Conservation (phyloP, 1,140 invertebrate species). For the Physella acuta region DNA sequence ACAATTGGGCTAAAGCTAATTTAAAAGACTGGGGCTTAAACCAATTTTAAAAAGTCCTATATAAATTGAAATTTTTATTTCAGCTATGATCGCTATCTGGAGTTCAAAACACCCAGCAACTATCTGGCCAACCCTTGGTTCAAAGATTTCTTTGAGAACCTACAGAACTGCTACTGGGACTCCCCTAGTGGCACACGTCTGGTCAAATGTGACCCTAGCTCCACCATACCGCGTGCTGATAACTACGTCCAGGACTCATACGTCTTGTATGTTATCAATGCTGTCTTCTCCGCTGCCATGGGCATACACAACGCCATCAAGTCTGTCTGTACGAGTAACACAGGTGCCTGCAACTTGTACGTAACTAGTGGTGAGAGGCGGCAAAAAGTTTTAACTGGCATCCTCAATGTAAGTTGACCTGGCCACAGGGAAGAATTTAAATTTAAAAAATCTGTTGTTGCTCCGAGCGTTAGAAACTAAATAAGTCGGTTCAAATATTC, state of each 20-base stretch:
- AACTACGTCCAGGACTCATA: conserved; percentile 55
- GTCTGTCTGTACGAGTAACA: conserved; percentile 32
- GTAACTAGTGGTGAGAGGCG: conserved; percentile 41
- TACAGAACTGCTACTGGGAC: conserved; percentile 17
- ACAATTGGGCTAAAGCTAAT: too few species aligned
- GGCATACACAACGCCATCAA: conserved; percentile 45
- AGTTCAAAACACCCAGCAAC: conserved; percentile 50
- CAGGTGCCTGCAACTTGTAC: conserved; percentile 41
- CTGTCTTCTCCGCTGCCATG: conserved; percentile 50
- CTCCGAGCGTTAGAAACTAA: too few species aligned
- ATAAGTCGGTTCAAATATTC: too few species aligned
- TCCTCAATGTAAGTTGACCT: conserved; percentile 22
- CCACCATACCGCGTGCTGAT: conserved; percentile 38
- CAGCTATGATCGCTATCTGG: conserved; percentile 55
- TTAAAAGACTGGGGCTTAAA: too few species aligned
- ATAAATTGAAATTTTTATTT: background rate
- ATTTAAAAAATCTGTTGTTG: too few species aligned
- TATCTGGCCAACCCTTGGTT: conserved; percentile 61
- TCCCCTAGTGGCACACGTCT: background rate
- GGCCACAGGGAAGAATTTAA: too few species aligned
- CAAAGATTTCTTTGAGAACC: conserved; percentile 55
- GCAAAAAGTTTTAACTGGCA: conserved; percentile 40
- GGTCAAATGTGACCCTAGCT: conserved; percentile 17
- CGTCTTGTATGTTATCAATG: conserved; percentile 53
- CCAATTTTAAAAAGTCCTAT: background rate